A percentile compares a stretch with the other conserved stretches of the same genome.
phyloP scores from a whole-genome alignment of 1,140 invertebrate species.

The Mycetomoellerius zeteki region DNA sequence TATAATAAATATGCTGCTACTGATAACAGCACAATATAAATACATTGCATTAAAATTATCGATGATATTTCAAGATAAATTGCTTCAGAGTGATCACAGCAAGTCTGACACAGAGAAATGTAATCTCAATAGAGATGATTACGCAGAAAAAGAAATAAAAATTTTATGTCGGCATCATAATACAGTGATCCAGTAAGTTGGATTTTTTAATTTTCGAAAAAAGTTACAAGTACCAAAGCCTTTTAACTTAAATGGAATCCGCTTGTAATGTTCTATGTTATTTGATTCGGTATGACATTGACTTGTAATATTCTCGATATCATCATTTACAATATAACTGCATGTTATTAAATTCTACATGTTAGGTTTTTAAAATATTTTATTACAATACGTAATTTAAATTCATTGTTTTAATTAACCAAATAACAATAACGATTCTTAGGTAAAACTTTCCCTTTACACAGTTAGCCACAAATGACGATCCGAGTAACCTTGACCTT shows the following conservation, averaged over 20 bases:
- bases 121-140: neutral
- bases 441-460: too few species aligned
- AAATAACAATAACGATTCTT: too few species aligned
- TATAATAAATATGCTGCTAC: conserved; percentile 15
- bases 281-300: neutral
- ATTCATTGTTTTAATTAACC: neutral
- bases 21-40: conserved; percentile 34
- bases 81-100: neutral
- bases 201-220: neutral
- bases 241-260: neutral
- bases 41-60: conserved; percentile 22
- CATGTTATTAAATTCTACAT: neutral
- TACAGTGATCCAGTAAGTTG: conserved; percentile 7
- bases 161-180: conserved; percentile 33
- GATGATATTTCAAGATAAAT: conserved; percentile 7
- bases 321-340: neutral
- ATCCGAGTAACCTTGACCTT: too few species aligned
- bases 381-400: neutral
- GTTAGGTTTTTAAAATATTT: neutral
- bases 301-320: neutral
- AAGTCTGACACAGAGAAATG: neutral
- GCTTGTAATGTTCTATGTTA: neutral
- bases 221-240: neutral
- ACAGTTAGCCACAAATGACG: too few species aligned
- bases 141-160: neutral